Percentiles rank a stretch among this genome's conserved stretches.
These are phyloP conservation scores for Gortyna flavago DNA, from an alignment of 2,888 invertebrate genomes.

Conservation along the genomic window DNA sequence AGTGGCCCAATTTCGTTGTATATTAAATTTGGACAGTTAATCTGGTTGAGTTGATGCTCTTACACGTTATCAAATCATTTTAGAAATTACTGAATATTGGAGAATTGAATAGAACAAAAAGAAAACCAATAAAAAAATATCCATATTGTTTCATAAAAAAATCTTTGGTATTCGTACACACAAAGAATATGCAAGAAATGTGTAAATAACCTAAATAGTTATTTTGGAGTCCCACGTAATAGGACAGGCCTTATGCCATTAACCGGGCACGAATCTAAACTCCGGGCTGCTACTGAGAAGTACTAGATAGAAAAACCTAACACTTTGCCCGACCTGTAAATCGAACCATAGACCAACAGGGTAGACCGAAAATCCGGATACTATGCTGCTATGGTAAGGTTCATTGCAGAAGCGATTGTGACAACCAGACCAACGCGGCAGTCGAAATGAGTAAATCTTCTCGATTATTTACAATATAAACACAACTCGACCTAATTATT, in stretches of 20 bases:
- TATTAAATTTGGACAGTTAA: conserved; percentile 33
- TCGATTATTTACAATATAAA: not conserved
- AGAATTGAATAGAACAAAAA: no score
- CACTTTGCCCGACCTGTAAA: no score
- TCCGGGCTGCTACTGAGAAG: not conserved
- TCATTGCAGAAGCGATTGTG: not conserved
- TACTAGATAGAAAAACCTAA: no score
- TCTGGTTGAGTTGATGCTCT: not conserved
- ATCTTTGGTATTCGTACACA: not conserved
- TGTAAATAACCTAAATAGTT: not conserved
- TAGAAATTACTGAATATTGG: no score
- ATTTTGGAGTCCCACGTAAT: not conserved
- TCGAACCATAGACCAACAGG: no score
- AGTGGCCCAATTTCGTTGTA: conserved; percentile 29
- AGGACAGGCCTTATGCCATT: not conserved
- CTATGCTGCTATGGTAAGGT: no score
- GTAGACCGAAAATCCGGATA: no score
- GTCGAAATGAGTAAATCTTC: not conserved
- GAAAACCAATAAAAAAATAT: no score
- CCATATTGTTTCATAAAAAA: not conserved
- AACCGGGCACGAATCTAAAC: not conserved
- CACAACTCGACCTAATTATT: conserved; percentile 37
- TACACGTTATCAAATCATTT: not conserved
- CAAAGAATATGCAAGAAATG: not conserved
- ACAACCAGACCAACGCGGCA: not conserved